phyloP scores from a whole-genome alignment of 2,888 invertebrate species.

The Meteorus colon region DNA sequence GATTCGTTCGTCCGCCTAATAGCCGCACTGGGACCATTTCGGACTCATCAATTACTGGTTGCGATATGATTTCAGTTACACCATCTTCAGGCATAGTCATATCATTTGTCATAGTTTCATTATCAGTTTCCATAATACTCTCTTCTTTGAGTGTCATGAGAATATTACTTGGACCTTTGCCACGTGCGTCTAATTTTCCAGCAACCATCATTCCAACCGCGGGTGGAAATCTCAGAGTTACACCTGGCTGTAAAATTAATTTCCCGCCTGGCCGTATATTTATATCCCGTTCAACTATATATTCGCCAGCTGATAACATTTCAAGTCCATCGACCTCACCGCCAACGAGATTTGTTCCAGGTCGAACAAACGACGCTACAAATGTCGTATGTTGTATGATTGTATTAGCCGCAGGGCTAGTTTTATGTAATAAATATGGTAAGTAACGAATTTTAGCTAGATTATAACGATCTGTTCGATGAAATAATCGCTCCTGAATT shows the following conservation, averaged over 20 bases:
- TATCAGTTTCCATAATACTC: slow-evolving; percentile 77
- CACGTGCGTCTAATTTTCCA: slow-evolving; percentile 89
- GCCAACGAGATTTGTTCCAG: slow-evolving; percentile 84
- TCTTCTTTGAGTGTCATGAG: slow-evolving; percentile 87
- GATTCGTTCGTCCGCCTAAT: slow-evolving; percentile 85
- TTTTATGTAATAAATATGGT: slow-evolving; percentile 92
- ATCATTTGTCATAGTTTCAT: slow-evolving; percentile 78
- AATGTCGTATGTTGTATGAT: slow-evolving; percentile 84
- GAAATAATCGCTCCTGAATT: slow-evolving; percentile 85
- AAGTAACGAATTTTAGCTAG: slow-evolving; percentile 93
- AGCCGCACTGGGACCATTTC: slow-evolving; percentile 85
- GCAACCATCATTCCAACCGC: slow-evolving; percentile 97
- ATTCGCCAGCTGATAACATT: slow-evolving; percentile 87
- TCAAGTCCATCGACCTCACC: slow-evolving; percentile 96
- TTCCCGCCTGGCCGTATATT: slow-evolving; percentile 95
- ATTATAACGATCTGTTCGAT: slow-evolving; percentile 94
- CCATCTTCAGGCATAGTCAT: slow-evolving; percentile 68
- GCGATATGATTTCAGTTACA: slow-evolving; percentile 12
- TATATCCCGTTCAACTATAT: slow-evolving; percentile 94
- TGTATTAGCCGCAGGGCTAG: slow-evolving; percentile 90
- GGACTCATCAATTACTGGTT: slow-evolving; percentile 71
- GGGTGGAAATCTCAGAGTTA: slow-evolving; percentile 91
- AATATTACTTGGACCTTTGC: slow-evolving; percentile 86
- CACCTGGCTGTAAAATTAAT: slow-evolving; percentile 90
- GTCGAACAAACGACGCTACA: slow-evolving; percentile 85